These are phyloP conservation scores for Cebidichthys violaceus DNA, from an alignment of 2,113 vertebrate species.

Conservation along the genomic window DNA sequence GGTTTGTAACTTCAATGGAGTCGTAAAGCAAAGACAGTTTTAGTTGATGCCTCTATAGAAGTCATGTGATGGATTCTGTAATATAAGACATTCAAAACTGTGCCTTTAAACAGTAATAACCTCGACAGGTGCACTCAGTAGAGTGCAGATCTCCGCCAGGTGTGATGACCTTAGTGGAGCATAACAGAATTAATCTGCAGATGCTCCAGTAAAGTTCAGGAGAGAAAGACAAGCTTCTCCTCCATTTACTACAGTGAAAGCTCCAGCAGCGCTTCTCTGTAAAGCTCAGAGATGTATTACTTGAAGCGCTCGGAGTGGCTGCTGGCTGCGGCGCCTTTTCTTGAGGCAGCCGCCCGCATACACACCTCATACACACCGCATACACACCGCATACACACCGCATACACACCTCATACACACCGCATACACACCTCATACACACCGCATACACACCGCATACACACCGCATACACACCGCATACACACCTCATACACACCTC, in stretches of 20 bases:
- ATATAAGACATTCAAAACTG: conserved; percentile 11
- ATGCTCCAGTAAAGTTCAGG: background rate
- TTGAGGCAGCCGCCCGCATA: too few species aligned
- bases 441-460: too few species aligned
- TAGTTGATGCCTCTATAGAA: background rate
- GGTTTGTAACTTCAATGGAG: background rate
- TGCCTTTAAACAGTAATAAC: conserved; percentile 12
- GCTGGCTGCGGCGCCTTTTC: too few species aligned
- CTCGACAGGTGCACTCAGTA: too few species aligned
- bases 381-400: too few species aligned
- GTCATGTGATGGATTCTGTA: background rate
- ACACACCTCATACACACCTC: too few species aligned
- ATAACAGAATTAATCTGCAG: background rate
- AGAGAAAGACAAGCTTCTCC: background rate
- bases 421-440: too few species aligned
- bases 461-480: too few species aligned
- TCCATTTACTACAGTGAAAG: background rate
- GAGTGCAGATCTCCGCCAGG: too few species aligned
- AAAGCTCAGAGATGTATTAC: too few species aligned
- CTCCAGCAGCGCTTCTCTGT: background rate
- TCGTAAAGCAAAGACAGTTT: background rate
- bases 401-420: too few species aligned
- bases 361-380: too few species aligned
- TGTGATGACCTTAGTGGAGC: background rate
- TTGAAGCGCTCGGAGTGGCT: background rate